Base-by-base conservation (phyloP, 2,888 invertebrate genomes). In the Limnephilus auricula region DNA sequence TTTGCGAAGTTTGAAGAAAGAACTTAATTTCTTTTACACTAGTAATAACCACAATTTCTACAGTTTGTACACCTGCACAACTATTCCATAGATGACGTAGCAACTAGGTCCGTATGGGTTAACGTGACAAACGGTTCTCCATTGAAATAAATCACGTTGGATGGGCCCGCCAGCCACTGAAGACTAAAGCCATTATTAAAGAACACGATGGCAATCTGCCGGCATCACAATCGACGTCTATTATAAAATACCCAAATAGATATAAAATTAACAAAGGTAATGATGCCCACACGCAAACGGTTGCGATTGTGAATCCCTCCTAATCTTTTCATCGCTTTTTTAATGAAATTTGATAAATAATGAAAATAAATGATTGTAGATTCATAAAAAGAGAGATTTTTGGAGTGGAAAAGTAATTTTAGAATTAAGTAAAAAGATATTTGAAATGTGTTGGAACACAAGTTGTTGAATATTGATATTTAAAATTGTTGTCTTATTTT, bases 191-290 rank as follows among this genome's bases (percentile, higher is more conserved):
- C 5, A 18, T 82, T 32, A 82, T 82, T 82, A 32, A 82, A 34
- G 25, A 82, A 32, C 82, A 82, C 82, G 82, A 82, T 82, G 34
- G 25, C 82, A 82, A 82, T 82, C 82, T 82, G 34, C 82, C 82
- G 89, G 82, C 83, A 82, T 82, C 65, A 82, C 89, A 83, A 82
- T 82, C 89, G 82, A 90, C 90, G 89, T 92, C 89, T 85, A 92
- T 92, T 92, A 90, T 92, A 86, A 92, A 89, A 90, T 90, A 90
- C 89, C 25, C 80, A 90, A 90, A 92, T 87, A 90, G 90, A 89
- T 84, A 92, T 92, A 89, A 92, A 90, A 92, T 92, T 89, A 65
- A 65, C 65, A 65, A 65, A 25, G 65, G 86, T 92, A 92, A 92
- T 92, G 92, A 90, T 79, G 50, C 32, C 82, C 89, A 89, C 89